phyloP scores from a whole-genome alignment of 2,113 vertebrate species.

The Tricholaema leucomelas region DNA sequence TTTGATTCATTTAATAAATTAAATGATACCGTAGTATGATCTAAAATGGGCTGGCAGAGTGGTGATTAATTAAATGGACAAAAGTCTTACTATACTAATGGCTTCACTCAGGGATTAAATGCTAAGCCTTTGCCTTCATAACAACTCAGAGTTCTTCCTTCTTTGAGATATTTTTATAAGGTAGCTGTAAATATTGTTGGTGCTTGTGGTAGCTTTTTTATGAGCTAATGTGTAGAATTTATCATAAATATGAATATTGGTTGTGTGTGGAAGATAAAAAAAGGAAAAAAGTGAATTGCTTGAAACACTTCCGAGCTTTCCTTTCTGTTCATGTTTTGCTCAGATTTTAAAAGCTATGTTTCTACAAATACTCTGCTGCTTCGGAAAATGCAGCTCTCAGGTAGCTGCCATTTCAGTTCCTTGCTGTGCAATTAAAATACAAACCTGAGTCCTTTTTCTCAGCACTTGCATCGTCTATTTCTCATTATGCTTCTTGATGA shows the following conservation, averaged over 20 bases:
- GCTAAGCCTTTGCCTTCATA: not conserved
- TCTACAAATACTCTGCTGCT: not conserved
- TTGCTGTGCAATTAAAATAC: conserved; percentile 52
- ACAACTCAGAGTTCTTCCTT: not conserved
- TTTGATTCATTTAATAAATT: not conserved
- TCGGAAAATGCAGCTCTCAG: not conserved
- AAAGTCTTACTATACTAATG: not conserved
- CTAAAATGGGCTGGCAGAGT: not conserved
- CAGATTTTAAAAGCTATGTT: not conserved
- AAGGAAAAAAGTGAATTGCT: not conserved
- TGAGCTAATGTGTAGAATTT: not conserved
- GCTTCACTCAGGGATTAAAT: not conserved
- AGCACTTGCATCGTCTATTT: conserved; percentile 28
- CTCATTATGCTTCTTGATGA: conserved; percentile 57
- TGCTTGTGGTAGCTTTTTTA: not conserved
- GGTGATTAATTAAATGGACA: not conserved
- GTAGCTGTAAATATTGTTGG: not conserved
- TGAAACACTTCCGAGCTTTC: not conserved
- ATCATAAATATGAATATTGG: not conserved
- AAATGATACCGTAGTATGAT: not conserved
- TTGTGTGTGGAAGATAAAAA: not conserved
- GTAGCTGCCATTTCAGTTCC: conserved; percentile 31
- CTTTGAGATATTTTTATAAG: not conserved
- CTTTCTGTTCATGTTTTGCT: not conserved
- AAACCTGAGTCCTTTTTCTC: conserved; percentile 20